A percentile compares a stretch with the other conserved stretches of the same genome.
Evolutionary conservation across 1,140 invertebrate species (phyloP).

Genomic region (Matsumurasca onukii): DNA sequence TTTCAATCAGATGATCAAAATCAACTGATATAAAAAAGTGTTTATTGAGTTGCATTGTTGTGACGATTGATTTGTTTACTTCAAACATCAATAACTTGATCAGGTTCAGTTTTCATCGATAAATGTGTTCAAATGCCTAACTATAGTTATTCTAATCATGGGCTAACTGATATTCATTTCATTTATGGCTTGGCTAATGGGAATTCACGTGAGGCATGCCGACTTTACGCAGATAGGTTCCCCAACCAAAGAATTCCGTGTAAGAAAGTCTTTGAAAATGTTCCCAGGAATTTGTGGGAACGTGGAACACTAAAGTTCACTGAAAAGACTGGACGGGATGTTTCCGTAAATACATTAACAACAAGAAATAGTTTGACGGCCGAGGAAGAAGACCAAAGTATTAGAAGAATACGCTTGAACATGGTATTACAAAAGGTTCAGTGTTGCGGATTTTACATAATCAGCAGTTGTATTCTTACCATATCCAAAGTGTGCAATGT

Average conservation of each 20-base stretch:
- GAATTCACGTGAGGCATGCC: slow-evolving; percentile 8
- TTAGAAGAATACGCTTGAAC: neutral
- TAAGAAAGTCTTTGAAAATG: slow-evolving; percentile 9
- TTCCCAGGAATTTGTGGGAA: neutral
- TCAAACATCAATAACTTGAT: slow-evolving; percentile 8
- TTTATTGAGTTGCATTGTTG: too few species aligned
- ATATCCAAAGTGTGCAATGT: slow-evolving; percentile 5
- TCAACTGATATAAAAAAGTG: too few species aligned
- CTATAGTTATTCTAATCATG: slow-evolving; percentile 1
- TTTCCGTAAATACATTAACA: slow-evolving; percentile 13
- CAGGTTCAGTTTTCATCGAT: neutral
- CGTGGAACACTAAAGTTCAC: slow-evolving; percentile 2
- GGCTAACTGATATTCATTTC: slow-evolving; percentile 18
- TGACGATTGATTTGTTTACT: neutral
- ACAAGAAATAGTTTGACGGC: neutral
- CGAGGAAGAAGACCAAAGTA: neutral
- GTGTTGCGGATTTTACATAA: neutral
- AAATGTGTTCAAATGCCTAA: neutral
- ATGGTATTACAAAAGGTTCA: neutral
- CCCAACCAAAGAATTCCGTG: neutral
- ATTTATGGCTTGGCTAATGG: slow-evolving; percentile 9
- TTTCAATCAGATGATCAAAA: too few species aligned
- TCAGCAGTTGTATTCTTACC: slow-evolving; percentile 1
- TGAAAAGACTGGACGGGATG: neutral
- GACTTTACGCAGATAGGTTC: slow-evolving; percentile 4